These are phyloP conservation scores for Stenolophus ochropezus DNA, from an alignment of 2,888 invertebrate species.

Conservation along the genomic window DNA sequence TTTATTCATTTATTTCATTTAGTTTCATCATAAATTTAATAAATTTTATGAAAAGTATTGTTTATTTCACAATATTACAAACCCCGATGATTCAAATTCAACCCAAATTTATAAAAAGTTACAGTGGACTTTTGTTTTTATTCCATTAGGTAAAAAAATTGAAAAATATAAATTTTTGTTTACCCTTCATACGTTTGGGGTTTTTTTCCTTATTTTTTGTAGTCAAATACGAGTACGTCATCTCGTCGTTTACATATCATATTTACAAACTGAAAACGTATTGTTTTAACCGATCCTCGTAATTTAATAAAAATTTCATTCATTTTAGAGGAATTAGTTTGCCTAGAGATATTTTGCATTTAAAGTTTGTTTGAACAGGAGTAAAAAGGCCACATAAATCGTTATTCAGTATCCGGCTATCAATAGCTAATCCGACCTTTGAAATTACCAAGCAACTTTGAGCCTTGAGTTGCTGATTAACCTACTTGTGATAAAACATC, in stretches of 20 bases:
- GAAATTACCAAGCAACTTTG: not conserved
- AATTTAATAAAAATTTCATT: not conserved
- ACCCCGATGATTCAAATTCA: no score
- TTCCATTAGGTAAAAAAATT: not conserved
- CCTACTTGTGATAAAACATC: not conserved
- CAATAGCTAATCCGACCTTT: not conserved
- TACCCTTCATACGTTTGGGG: not conserved
- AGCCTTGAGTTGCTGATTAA: not conserved
- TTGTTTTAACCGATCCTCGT: not conserved
- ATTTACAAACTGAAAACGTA: not conserved
- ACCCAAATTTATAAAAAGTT: no score
- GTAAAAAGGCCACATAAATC: not conserved
- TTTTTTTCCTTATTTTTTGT: no score
- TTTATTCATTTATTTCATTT: no score
- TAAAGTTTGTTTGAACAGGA: not conserved
- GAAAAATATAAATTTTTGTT: not conserved
- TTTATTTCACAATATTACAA: no score
- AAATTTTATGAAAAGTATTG: no score
- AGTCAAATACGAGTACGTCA: no score
- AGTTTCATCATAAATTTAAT: no score
- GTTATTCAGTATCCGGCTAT: not conserved
- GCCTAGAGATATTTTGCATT: not conserved
- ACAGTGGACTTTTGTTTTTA: not conserved
- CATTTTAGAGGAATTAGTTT: not conserved
- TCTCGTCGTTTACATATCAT: not conserved